Conservation (phyloP, 2,888 invertebrate genomes). For the Drosophila nigritarsus region DNA sequence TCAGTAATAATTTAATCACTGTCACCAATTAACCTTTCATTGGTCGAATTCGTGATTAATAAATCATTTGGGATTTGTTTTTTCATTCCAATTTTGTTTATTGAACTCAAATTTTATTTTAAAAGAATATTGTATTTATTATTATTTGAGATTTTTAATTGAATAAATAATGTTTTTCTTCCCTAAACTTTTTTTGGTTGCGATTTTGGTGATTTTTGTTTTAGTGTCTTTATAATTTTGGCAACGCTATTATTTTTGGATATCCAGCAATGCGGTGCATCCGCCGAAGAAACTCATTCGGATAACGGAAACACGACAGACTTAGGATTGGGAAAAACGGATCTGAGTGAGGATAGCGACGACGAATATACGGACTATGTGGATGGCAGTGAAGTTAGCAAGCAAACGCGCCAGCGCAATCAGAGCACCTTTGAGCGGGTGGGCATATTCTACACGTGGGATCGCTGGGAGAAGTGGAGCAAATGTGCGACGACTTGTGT, state of each 20-base stretch:
- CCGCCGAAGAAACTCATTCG: constrained; percentile 5
- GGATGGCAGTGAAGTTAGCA: constrained; percentile 55
- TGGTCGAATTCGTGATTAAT: constrained; percentile 27
- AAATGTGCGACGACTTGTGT: constrained; percentile 91
- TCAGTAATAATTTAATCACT: constrained; percentile 41
- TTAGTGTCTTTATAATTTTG: constrained; percentile 22
- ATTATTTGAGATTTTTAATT: neutral
- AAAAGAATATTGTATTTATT: neutral
- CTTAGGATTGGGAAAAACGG: constrained; percentile 19
- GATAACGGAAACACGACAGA: constrained; percentile 13
- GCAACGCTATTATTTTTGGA: constrained; percentile 1
- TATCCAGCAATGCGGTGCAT: constrained; percentile 2
- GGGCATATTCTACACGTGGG: constrained; percentile 86
- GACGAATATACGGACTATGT: constrained; percentile 74
- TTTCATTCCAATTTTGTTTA: neutral
- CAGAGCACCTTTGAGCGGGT: constrained; percentile 48
- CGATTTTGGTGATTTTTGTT: neutral
- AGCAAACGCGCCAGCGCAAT: constrained; percentile 49
- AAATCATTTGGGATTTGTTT: neutral
- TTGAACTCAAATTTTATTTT: neutral
- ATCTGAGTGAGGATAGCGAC: constrained; percentile 62
- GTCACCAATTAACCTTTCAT: constrained; percentile 29
- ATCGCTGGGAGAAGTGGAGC: constrained; percentile 91
- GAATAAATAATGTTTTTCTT: neutral
- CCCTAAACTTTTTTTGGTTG: neutral